phyloP scores from a whole-genome alignment of 2,888 invertebrate genomes.

The Agrochola macilenta region DNA sequence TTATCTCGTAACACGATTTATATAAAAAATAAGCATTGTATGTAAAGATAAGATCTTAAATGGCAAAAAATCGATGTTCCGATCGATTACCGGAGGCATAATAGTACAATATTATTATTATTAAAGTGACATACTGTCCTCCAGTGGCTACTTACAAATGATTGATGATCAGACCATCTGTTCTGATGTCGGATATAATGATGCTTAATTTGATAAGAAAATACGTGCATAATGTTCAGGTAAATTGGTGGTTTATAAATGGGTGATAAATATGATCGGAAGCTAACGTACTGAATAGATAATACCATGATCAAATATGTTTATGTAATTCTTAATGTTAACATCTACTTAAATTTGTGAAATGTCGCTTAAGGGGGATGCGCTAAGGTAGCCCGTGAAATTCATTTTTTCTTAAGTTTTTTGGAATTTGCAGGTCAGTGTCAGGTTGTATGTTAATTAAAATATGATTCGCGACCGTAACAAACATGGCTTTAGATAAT shows the following conservation, averaged over 20 bases:
- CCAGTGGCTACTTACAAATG: constrained; percentile 66
- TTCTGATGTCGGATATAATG: constrained; percentile 61
- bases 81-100: constrained; percentile 62
- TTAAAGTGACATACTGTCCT: constrained; percentile 68
- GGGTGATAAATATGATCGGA: constrained; percentile 17
- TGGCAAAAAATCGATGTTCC: constrained; percentile 69
- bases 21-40: constrained; percentile 63
- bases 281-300: not conserved
- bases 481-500: too few species aligned
- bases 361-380: not conserved
- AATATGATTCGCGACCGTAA: too few species aligned
- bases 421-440: too few species aligned
- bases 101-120: constrained; percentile 69
- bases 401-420: too few species aligned
- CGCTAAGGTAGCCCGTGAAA: too few species aligned
- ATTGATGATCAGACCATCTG: constrained; percentile 72
- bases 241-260: constrained; percentile 49
- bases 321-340: not conserved
- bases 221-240: constrained; percentile 45
- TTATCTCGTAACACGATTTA: constrained; percentile 43
- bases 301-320: not conserved
- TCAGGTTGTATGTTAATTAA: too few species aligned
- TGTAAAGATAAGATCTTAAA: constrained; percentile 61
- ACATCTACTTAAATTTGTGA: not conserved
- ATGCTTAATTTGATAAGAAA: constrained; percentile 61